These are phyloP conservation scores for Toxonevra muliebris DNA, from an alignment of 2,888 invertebrate species.

Conservation along the genomic window DNA sequence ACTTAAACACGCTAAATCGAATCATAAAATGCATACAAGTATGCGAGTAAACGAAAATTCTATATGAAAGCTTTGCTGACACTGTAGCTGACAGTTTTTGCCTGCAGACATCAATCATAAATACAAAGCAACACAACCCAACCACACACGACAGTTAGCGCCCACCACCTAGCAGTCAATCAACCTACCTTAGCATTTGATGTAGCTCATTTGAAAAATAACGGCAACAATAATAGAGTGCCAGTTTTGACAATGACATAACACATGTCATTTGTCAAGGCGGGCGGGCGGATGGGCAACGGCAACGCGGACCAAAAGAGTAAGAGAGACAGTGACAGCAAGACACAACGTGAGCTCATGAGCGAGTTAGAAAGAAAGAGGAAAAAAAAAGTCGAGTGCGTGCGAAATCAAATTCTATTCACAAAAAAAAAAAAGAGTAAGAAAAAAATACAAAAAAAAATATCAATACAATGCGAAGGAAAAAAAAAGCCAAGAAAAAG, in stretches of 20 bases:
- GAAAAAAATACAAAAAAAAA: no score
- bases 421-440: no score
- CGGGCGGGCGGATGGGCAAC: no score
- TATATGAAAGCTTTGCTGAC: not conserved
- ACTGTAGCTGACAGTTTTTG: slow-evolving; percentile 9
- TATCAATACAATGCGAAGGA: no score
- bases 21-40: no score
- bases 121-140: not conserved
- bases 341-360: not conserved
- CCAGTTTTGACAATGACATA: slow-evolving; percentile 44
- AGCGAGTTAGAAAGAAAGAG: no score
- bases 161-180: not conserved
- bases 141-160: not conserved
- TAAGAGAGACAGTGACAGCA: not conserved
- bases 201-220: slow-evolving; percentile 1
- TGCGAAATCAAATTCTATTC: no score
- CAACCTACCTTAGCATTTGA: not conserved
- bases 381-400: no score
- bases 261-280: slow-evolving; percentile 45
- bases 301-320: no score
- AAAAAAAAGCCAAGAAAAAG: no score
- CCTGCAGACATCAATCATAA: slow-evolving; percentile 3
- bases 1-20: no score
- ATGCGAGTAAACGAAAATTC: no score
- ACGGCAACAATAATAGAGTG: slow-evolving; percentile 6